Evolutionary conservation across 2,888 invertebrate species (phyloP), one percentile per base, ranked within the genome.

Genomic region (Conistra vaccinii): DNA sequence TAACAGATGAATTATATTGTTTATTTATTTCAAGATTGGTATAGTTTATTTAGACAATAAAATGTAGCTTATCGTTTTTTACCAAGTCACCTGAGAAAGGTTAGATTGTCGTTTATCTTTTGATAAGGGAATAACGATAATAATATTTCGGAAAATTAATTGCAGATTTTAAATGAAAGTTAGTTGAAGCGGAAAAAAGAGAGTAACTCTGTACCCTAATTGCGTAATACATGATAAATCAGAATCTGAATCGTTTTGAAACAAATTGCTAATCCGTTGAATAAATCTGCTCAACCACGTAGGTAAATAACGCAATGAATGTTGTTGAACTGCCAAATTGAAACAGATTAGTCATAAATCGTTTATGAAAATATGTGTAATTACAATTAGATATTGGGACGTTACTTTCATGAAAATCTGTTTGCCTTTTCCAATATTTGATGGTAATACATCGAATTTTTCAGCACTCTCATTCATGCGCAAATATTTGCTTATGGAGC

Each of bases 21-120:
- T 61, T 67, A 76, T 68, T 74, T 75, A 23, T 67, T 78, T 63
- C 17, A 23, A 26, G 48, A 78, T 72, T 17, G 14, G 2, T 32
- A 20, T 32, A 20, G 17, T 63, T 53, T 29, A 39, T 39, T 42
- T 29, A 67, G 6, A n/a, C 17, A 69, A 17, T 48, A 51, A 55
- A 60, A 39, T 72, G 3, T 26, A 26, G 66, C 6, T 61, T 17
- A 61, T 53, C 12, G 63, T 26, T 23, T 68, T 61, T 55, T 26
- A 29, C 26, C 9, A 35, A 42, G 32, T 61, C 29, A 29, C 20
- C 20, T 20, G 26, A 48, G 4, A 32, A 20, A 61, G 29, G 57
- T 51, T 39, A 48, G 42, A 51, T 29, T 26, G 53, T 51, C 58
- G n/a, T 60, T 69, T 60, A 60, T n/a, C n/a, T 51, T 29, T 12